Percentiles rank a stretch among this genome's conserved stretches.
These are phyloP conservation scores for Epirrita christyi DNA, from an alignment of 2,888 invertebrate genomes.

Conservation along the genomic window DNA sequence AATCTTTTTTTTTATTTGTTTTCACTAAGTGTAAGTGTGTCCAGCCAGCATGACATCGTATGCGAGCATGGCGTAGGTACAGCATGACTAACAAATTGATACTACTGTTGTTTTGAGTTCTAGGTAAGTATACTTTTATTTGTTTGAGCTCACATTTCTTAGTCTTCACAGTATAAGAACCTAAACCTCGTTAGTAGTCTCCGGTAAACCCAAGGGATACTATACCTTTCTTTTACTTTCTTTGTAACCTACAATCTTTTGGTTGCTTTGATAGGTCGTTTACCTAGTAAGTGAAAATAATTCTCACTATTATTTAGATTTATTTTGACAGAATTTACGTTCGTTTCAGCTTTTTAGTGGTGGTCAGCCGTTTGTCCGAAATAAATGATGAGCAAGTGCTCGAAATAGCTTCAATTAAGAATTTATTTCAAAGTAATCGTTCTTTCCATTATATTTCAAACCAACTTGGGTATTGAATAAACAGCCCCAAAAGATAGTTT, in stretches of 20 bases:
- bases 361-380: not conserved
- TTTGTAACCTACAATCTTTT: not conserved
- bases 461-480: not conserved
- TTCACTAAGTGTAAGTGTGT: no score
- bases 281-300: not conserved
- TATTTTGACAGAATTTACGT: not conserved
- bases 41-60: no score
- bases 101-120: no score
- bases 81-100: no score
- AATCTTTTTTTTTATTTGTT: no score
- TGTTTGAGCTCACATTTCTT: not conserved
- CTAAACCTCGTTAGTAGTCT: not conserved
- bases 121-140: not conserved
- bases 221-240: not conserved
- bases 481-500: not conserved
- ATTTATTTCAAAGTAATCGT: not conserved
- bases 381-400: not conserved
- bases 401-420: not conserved
- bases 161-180: not conserved
- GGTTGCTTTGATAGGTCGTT: not conserved
- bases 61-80: no score
- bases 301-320: not conserved
- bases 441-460: not conserved
- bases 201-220: not conserved
- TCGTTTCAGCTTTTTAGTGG: not conserved